phyloP scores from a whole-genome alignment of 2,113 vertebrate genomes.

The Panthera uncia region DNA sequence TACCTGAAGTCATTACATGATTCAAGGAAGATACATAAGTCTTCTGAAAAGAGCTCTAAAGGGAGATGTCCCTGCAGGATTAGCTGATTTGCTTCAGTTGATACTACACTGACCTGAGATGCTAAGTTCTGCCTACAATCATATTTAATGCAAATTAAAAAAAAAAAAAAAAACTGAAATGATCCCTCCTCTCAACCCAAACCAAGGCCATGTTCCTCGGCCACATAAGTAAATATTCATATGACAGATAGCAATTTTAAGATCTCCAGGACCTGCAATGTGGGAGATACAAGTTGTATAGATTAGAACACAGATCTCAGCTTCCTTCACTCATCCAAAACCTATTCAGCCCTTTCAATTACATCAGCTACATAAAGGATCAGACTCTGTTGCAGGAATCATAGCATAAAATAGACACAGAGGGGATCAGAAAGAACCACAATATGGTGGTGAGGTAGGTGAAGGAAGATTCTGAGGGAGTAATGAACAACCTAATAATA shows the following conservation, averaged over 20 bases:
- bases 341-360: not conserved
- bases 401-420: not conserved
- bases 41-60: not conserved
- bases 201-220: not conserved
- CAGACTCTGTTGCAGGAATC: not conserved
- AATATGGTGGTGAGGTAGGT: accelerated
- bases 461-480: not conserved
- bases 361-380: not conserved
- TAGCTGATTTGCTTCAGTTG: not conserved
- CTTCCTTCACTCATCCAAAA: not conserved
- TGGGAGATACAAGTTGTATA: not conserved
- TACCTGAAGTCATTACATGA: not conserved
- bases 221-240: not conserved
- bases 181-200: not conserved
- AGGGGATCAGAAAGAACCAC: not conserved
- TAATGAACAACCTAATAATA: not conserved
- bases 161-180: not conserved
- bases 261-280: not conserved
- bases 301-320: not conserved
- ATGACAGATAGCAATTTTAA: not conserved
- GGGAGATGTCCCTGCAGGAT: not conserved
- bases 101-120: not conserved
- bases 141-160: not conserved
- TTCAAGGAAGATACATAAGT: not conserved
- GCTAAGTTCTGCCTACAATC: not conserved